A percentile compares a stretch with the other conserved stretches of the same genome.
Conservation (phyloP, 2,888 invertebrate species). For the Zeuzera pyrina region DNA sequence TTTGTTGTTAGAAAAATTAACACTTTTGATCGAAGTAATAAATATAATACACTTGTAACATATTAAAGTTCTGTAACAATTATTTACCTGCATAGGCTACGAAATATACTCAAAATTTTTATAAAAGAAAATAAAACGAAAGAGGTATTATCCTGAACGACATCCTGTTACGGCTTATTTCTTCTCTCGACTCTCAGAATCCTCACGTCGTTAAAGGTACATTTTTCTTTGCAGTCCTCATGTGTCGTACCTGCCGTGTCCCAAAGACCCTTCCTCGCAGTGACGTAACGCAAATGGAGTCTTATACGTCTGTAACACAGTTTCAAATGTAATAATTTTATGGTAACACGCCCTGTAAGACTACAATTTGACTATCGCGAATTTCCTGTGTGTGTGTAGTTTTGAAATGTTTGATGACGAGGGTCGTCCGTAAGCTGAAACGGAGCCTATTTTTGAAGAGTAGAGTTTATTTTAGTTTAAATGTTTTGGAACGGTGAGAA, state of each 20-base stretch:
- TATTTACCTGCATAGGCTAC: too few relatives aligned
- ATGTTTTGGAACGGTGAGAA: slow-evolving; percentile 47
- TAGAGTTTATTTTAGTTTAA: slow-evolving; percentile 45
- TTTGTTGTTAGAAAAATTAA: neutral
- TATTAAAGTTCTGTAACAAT: too few relatives aligned
- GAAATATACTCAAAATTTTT: slow-evolving; percentile 9
- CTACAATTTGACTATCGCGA: slow-evolving; percentile 74
- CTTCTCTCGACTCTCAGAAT: slow-evolving; percentile 61
- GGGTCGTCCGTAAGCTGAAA: slow-evolving; percentile 30
- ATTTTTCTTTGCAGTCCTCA: slow-evolving; percentile 70
- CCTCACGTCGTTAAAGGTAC: slow-evolving; percentile 69
- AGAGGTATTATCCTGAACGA: slow-evolving; percentile 66
- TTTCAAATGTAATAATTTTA: slow-evolving; percentile 67
- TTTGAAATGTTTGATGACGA: slow-evolving; percentile 45
- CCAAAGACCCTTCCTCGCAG: slow-evolving; percentile 50
- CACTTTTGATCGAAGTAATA: neutral
- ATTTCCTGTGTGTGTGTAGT: slow-evolving; percentile 56
- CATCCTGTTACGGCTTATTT: slow-evolving; percentile 71
- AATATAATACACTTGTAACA: too few relatives aligned
- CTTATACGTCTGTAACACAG: slow-evolving; percentile 61
- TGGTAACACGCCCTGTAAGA: slow-evolving; percentile 63
- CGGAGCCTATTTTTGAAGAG: slow-evolving; percentile 33
- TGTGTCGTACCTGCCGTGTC: slow-evolving; percentile 57
- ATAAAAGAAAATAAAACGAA: slow-evolving; percentile 56
- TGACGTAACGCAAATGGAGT: slow-evolving; percentile 53